Evolutionary conservation across 2,797 vertebrate species (phyloP).

Genomic region (Oreortyx pictus): DNA sequence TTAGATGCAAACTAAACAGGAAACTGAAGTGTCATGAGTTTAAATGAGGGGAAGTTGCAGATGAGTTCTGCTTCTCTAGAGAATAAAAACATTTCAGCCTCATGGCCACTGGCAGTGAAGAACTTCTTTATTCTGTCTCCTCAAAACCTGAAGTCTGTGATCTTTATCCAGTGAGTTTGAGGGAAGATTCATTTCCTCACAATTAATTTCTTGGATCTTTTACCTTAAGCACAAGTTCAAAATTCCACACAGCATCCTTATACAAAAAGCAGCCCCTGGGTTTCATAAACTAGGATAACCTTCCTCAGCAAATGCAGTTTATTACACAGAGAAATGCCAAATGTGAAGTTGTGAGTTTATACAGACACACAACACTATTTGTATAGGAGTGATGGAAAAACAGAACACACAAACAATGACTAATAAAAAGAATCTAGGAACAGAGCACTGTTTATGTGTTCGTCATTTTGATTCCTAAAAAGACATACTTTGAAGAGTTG

Average conservation of each 20-base stretch:
- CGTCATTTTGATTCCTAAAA: slow-evolving; percentile 19
- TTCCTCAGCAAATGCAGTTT: neutral
- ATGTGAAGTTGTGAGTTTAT: slow-evolving; percentile 25
- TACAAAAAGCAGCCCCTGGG: neutral
- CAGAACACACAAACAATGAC: slow-evolving; percentile 12
- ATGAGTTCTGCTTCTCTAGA: slow-evolving; percentile 43
- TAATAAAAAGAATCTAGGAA: slow-evolving; percentile 27
- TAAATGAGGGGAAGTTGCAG: slow-evolving; percentile 57
- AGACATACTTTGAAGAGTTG: neutral
- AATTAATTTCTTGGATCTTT: slow-evolving; percentile 29
- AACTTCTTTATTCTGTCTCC: slow-evolving; percentile 5
- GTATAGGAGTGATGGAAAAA: slow-evolving; percentile 24
- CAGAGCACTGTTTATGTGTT: neutral
- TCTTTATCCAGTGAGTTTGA: neutral
- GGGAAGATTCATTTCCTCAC: slow-evolving; percentile 10
- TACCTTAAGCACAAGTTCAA: slow-evolving; percentile 1
- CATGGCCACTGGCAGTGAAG: neutral
- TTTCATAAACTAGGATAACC: slow-evolving; percentile 17
- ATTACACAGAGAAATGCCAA: neutral
- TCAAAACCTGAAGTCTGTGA: slow-evolving; percentile 28
- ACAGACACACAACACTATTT: slow-evolving; percentile 33
- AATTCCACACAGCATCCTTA: neutral
- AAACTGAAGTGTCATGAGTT: slow-evolving; percentile 65
- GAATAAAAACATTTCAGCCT: slow-evolving; percentile 29
- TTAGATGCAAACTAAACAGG: slow-evolving; percentile 68